These are phyloP conservation scores for Hypothenemus hampei DNA, from an alignment of 1,140 invertebrate genomes.

Conservation along the genomic window DNA sequence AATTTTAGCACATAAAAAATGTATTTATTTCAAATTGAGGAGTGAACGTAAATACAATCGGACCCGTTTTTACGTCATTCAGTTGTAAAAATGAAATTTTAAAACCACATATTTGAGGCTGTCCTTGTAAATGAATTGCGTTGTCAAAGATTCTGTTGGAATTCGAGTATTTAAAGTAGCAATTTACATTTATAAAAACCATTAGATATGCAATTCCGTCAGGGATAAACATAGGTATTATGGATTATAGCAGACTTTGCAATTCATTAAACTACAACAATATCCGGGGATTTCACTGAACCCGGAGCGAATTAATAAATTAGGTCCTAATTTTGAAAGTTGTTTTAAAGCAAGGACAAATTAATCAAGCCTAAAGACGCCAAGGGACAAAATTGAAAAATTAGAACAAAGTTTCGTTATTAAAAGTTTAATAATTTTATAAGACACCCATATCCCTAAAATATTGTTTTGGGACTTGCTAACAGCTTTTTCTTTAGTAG, in stretches of 20 bases:
- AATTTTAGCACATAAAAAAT: too few relatives aligned
- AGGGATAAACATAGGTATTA: slow-evolving; percentile 6
- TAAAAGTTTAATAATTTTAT: slow-evolving; percentile 8
- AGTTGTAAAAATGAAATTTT: too few relatives aligned
- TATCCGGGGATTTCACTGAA: slow-evolving; percentile 3
- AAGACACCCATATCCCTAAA: neutral
- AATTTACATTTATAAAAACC: slow-evolving; percentile 8
- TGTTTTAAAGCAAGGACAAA: slow-evolving; percentile 8
- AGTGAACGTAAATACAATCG: too few relatives aligned
- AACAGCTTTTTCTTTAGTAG: neutral
- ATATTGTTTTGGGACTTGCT: neutral
- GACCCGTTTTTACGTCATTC: too few relatives aligned
- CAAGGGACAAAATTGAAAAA: slow-evolving; percentile 11
- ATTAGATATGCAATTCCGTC: slow-evolving; percentile 4
- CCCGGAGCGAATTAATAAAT: slow-evolving; percentile 11
- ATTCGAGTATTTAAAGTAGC: neutral
- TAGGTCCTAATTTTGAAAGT: slow-evolving; percentile 10
- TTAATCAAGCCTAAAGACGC: slow-evolving; percentile 12
- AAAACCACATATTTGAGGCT: too few relatives aligned
- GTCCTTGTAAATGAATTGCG: too few relatives aligned
- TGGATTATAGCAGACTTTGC: slow-evolving; percentile 1
- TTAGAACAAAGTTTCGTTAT: slow-evolving; percentile 13
- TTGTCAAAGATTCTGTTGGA: too few relatives aligned
- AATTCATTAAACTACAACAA: slow-evolving; percentile 14
- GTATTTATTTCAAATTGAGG: too few relatives aligned